A percentile compares a stretch with the other conserved stretches of the same genome.
Conservation (phyloP, 2,113 vertebrate species). For the Rhea pennata region DNA sequence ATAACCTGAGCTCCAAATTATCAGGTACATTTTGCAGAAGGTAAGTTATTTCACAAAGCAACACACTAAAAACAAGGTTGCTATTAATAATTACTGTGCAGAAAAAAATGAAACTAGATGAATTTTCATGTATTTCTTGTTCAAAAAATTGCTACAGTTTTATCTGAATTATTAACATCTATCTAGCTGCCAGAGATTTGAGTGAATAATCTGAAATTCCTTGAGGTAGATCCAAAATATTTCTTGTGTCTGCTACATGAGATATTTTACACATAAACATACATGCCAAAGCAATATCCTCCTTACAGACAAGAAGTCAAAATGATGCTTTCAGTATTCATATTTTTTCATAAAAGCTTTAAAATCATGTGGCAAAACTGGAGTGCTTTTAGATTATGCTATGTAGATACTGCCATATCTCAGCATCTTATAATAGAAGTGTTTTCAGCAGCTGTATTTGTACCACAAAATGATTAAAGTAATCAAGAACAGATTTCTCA, state of each 20-base stretch:
- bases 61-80: neutral
- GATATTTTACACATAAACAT: neutral
- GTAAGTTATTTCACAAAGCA: neutral
- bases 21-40: neutral
- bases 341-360: neutral
- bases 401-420: neutral
- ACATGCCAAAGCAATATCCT: neutral
- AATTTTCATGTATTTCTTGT: neutral
- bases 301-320: neutral
- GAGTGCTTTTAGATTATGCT: neutral
- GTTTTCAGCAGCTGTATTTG: neutral
- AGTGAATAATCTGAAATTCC: neutral
- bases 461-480: neutral
- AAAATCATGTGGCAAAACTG: neutral
- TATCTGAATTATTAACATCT: neutral
- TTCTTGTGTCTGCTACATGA: neutral
- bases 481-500: slow-evolving; percentile 7
- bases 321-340: neutral
- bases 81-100: neutral
- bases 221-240: neutral
- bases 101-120: neutral
- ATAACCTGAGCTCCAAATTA: neutral
- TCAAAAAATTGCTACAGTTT: neutral
- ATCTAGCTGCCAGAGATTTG: neutral
- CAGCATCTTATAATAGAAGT: neutral